Percentiles rank a stretch among this genome's conserved stretches.
phyloP scores from a whole-genome alignment of 2,797 vertebrate species.

The Lithobates sylvaticus region DNA sequence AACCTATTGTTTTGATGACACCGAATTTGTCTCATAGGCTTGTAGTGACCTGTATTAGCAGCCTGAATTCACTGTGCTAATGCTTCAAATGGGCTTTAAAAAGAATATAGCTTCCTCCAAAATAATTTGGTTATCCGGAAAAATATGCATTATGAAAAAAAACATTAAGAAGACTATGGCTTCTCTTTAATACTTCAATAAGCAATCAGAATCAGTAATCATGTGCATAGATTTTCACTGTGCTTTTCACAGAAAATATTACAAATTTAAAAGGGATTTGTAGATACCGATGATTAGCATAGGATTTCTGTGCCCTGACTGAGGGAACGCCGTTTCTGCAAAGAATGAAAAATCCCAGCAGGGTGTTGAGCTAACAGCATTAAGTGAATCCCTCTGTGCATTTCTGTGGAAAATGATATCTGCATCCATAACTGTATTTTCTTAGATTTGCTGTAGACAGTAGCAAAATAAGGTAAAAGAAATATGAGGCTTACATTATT shows the following conservation, averaged over 20 bases:
- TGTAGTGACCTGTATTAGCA: too few species aligned
- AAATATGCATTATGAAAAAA: not conserved
- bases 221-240: not conserved
- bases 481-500: constrained; percentile 34
- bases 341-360: constrained; percentile 53
- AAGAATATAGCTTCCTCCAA: too few species aligned
- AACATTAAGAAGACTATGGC: not conserved
- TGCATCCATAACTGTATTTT: constrained; percentile 53
- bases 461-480: constrained; percentile 49
- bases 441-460: constrained; percentile 57
- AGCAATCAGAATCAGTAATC: not conserved
- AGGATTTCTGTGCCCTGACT: constrained; percentile 23
- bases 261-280: constrained; percentile 18
- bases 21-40: too few species aligned
- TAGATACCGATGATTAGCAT: constrained; percentile 30
- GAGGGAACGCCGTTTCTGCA: constrained; percentile 43
- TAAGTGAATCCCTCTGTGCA: constrained; percentile 46
- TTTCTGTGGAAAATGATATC: constrained; percentile 61
- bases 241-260: constrained; percentile 13
- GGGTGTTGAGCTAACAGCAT: constrained; percentile 42
- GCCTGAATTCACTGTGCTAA: too few species aligned
- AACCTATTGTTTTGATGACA: too few species aligned
- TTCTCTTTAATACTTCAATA: not conserved
- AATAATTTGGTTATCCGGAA: too few species aligned
- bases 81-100: too few species aligned